Evolutionary conservation across 2,113 vertebrate species (phyloP), one percentile per base, ranked within the genome.

Genomic region (Lynx canadensis): DNA sequence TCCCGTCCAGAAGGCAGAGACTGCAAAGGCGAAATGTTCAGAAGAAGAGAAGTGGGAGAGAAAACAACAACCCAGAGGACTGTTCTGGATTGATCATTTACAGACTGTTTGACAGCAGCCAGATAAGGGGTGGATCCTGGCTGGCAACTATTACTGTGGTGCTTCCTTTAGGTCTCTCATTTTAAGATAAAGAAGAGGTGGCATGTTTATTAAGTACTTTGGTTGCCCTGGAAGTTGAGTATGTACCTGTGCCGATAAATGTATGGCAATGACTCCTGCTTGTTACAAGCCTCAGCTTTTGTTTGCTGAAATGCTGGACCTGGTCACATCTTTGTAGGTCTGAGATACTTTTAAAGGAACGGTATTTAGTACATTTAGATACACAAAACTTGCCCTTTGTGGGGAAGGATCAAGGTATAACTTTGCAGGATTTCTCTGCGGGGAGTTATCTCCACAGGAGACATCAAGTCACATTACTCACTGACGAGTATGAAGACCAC

Each of bases 11-110:
- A 41, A 76, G 91, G 91, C 91, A 85, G 95, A 81, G 90, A 84
- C 3, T 55, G 11, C 45, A 60, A 89, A 95, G 89, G 66, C 90
- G 68, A 3, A 60, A 71, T 74, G 83, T 88, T 79, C 14, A 48
- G 45, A n/a, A 73, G 68, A 81, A 52, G 25, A 50, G 74, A 38
- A 21, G 31, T 9, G 4, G 41, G 68, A 12, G 79, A 87, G 55
- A 89, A 68, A 96, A 91, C 48, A 82, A 52, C 66, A 68, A n/a
- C 52, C 45, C 8, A 14, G 29, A 81, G 89, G 68, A 33, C 45
- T 82, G 81, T 15, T 96, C 71, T 92, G 50, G 94, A 84, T 38
- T 88, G 96, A 98, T 96, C 89, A 97, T 95, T 97, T 95, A 91
- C 83, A 91, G 93, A 65, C 50, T 57, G 91, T 93, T 83, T 74